Base-by-base conservation (phyloP, 1,140 invertebrate species). In the Theocolax elegans region DNA sequence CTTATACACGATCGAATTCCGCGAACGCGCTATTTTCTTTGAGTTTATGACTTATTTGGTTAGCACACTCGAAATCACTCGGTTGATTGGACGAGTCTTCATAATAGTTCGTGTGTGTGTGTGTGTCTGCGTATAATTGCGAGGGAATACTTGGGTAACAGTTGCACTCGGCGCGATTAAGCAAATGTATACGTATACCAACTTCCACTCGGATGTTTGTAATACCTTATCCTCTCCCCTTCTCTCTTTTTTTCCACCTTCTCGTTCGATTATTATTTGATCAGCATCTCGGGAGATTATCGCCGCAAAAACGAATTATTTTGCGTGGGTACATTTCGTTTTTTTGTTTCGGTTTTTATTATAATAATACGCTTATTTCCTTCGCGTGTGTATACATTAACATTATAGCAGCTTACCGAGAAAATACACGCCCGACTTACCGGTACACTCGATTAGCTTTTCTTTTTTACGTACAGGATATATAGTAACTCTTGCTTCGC, bases 341-440 rank as follows among this genome's bases (percentile, higher is more conserved):
- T 64, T 13, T 38, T 38, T 49, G 25, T 51, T 13, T n/a, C 40
- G 38, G 51, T 51, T 38, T 25, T n/a, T n/a, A n/a, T n/a, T n/a
- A n/a, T n/a, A n/a, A n/a, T n/a, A n/a, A n/a, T n/a, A n/a, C n/a
- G n/a, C n/a, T n/a, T n/a, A n/a, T n/a, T n/a, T n/a, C n/a, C n/a
- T n/a, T n/a, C n/a, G n/a, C n/a, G n/a, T n/a, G n/a, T n/a, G n/a
- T n/a, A n/a, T n/a, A n/a, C n/a, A n/a, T n/a, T n/a, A n/a, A n/a
- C n/a, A n/a, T n/a, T n/a, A n/a, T n/a, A n/a, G n/a, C n/a, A n/a
- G n/a, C n/a, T n/a, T n/a, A n/a, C n/a, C n/a, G n/a, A n/a, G n/a
- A n/a, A n/a, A n/a, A n/a, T n/a, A 51, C n/a, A 19, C 27, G 19
- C 7, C 25, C 60, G 44, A 64, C 60, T 64, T 51, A 64, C 60